phyloP scores from a whole-genome alignment of 2,888 invertebrate species.

The Notocelia uddmanniana region DNA sequence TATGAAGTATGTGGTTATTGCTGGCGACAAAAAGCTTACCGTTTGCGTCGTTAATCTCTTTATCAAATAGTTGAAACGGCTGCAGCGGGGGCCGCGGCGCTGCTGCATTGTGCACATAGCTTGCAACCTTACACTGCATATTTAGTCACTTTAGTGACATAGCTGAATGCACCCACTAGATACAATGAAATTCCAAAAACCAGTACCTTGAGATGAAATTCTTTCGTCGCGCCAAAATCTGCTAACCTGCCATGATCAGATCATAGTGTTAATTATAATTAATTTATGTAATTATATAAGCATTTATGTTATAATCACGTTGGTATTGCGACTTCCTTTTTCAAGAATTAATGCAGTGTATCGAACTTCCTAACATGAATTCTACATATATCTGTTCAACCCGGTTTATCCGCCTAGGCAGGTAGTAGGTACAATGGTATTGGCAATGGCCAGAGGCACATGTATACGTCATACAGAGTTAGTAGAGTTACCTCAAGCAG shows the following conservation, averaged over 20 bases:
- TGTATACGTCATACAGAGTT: no score
- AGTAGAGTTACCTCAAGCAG: neutral
- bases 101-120: conserved; percentile 68
- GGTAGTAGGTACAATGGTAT: neutral
- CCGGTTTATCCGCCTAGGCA: neutral
- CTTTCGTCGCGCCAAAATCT: neutral
- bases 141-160: conserved; percentile 61
- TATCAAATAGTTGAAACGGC: conserved; percentile 63
- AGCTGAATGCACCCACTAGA: conserved; percentile 28
- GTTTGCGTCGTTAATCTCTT: conserved; percentile 56
- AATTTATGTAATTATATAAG: no score
- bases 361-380: neutral
- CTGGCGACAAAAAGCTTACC: conserved; percentile 45
- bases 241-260: neutral
- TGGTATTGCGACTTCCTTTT: neutral
- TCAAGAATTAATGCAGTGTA: neutral
- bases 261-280: neutral
- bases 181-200: neutral
- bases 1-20: conserved; percentile 11
- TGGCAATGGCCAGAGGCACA: no score
- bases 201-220: neutral
- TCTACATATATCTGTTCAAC: neutral
- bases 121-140: conserved; percentile 65
- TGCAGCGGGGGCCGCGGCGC: conserved; percentile 58
- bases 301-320: neutral